Base-by-base conservation (phyloP, 2,797 vertebrate species). In the Sitta carolinensis region DNA sequence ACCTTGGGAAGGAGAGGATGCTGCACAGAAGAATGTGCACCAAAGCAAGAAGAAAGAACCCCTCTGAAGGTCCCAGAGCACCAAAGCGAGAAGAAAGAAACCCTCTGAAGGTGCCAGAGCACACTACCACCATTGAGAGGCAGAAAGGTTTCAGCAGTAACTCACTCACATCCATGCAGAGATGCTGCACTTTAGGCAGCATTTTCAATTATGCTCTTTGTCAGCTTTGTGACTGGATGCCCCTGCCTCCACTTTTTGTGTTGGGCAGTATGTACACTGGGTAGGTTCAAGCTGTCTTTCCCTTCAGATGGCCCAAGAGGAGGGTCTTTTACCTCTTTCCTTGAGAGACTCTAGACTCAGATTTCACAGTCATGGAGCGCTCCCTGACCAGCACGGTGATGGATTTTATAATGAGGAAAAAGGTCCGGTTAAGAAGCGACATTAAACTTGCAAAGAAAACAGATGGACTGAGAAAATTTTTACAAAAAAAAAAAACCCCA, bases 311-410 rank as follows among this genome's bases (percentile, higher is more conserved):
- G 89, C 78, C 82, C 88, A 89, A 96, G 22, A 91, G 72, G 40
- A 90, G 69, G 36, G 76, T 89, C 87, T 95, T 96, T 93, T 91
- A 93, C 82, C 92, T 94, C 91, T 94, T 97, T 97, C 82, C 93
- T 95, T 92, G 92, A 90, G 91, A 87, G 81, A 95, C 43, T 95
- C 86, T 95, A 95, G 90, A 93, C 81, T 91, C 81, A 89, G 84
- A 87, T 89, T 87, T 95, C 92, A 93, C 67, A 95, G 86, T 81
- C 81, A 96, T 43, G 89, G 62, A 95, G 90, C 47, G 1, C 50
- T 94, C 89, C 93, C 89, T 97, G 89, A 95, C 81, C 4, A 10
- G 51, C 79, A 86, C 4, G 23, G 45, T 78, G 89, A 83, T 15
- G 69, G 52, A 90, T 87, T 94, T 85, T 29, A 81, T 29, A 82